Conservation (phyloP, 2,888 invertebrate species). For the Pyrrhia umbra region DNA sequence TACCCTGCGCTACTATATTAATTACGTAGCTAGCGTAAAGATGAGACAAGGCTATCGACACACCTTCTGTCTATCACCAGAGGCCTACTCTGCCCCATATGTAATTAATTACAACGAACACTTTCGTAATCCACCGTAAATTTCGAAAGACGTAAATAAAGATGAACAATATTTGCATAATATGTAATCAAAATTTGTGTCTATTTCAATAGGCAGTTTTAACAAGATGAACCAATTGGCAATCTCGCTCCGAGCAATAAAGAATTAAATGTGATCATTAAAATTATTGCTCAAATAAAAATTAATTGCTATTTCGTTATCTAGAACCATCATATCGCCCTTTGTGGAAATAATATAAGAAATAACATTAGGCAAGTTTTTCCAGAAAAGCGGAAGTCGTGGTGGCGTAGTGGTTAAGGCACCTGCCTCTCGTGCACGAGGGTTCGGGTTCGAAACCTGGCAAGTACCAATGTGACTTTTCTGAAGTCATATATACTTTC, state of each 20-base stretch:
- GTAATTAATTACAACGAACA: neutral
- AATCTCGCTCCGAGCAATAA: slow-evolving; percentile 10
- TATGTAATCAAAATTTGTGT: slow-evolving; percentile 1
- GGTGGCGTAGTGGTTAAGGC: too few relatives aligned
- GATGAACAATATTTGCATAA: slow-evolving; percentile 6
- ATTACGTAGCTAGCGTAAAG: too few relatives aligned
- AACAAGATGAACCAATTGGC: neutral
- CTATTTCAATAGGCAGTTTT: slow-evolving; percentile 5
- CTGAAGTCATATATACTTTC: too few relatives aligned
- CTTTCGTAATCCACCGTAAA: neutral
- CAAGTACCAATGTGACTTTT: too few relatives aligned
- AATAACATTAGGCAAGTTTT: too few relatives aligned
- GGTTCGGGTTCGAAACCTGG: too few relatives aligned
- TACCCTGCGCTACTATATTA: too few relatives aligned
- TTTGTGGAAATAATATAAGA: too few relatives aligned
- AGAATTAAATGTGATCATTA: slow-evolving; percentile 26
- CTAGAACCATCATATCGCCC: slow-evolving; percentile 20
- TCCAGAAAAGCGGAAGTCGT: too few relatives aligned
- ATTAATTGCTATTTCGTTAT: slow-evolving; percentile 34
- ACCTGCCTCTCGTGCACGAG: too few relatives aligned
- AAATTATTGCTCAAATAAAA: slow-evolving; percentile 30
- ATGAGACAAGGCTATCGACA: neutral
- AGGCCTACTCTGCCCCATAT: neutral
- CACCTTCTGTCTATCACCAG: neutral
- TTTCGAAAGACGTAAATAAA: slow-evolving; percentile 9